These are phyloP conservation scores for Panonychus citri DNA, from an alignment of 1,140 invertebrate species.

Conservation along the genomic window DNA sequence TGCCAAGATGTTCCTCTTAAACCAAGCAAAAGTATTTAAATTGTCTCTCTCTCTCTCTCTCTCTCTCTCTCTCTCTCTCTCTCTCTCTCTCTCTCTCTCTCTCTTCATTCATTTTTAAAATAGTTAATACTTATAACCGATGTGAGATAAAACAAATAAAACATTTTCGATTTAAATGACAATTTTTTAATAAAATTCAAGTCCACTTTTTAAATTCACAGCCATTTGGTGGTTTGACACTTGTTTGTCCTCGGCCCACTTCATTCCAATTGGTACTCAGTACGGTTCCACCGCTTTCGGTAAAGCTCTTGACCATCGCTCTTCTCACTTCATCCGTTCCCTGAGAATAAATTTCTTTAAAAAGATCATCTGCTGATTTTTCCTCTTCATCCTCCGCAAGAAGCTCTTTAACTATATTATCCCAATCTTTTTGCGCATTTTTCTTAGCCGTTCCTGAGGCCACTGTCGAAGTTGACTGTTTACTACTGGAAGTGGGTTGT, in stretches of 20 bases:
- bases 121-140: too few relatives aligned
- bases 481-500: slow-evolving; percentile 41
- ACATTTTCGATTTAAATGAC: too few relatives aligned
- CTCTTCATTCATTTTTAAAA: too few relatives aligned
- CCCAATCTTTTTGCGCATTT: slow-evolving; percentile 39
- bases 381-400: slow-evolving; percentile 52
- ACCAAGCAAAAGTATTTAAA: too few relatives aligned
- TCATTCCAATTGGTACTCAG: slow-evolving; percentile 94
- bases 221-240: slow-evolving; percentile 4
- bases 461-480: slow-evolving; percentile 86
- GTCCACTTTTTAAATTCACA: slow-evolving; percentile 7
- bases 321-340: slow-evolving; percentile 75
- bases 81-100: too few relatives aligned
- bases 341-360: slow-evolving; percentile 80
- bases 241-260: slow-evolving; percentile 43
- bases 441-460: too few relatives aligned
- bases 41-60: too few relatives aligned
- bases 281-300: slow-evolving; percentile 87
- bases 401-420: slow-evolving; percentile 56
- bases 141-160: too few relatives aligned
- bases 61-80: too few relatives aligned
- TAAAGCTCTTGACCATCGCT: slow-evolving; percentile 98
- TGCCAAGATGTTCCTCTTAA: background rate
- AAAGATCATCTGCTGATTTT: slow-evolving; percentile 66
- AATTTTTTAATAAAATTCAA: too few relatives aligned